Evolutionary conservation across 1,140 invertebrate genomes (phyloP).

Genomic region (Drosophila pallidifrons): DNA sequence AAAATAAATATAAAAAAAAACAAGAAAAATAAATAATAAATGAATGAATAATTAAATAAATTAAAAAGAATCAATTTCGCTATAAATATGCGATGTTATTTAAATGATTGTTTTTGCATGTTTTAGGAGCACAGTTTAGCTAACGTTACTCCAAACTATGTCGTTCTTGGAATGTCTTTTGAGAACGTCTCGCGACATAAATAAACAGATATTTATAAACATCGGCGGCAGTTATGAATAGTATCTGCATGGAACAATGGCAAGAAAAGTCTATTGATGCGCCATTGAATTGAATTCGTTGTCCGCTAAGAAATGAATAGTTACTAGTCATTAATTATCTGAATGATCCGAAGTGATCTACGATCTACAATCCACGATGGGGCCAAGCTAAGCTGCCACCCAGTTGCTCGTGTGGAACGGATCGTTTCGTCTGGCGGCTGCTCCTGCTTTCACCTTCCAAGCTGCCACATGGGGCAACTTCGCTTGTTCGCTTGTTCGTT

Average conservation of each 20-base stretch:
- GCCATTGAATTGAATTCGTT: background rate
- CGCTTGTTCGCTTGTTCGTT: background rate
- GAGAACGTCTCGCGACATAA: no score
- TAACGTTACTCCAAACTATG: no score
- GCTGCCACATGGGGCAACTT: background rate
- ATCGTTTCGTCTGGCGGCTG: background rate
- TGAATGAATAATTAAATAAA: no score
- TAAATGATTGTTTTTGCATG: no score
- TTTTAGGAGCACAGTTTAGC: no score
- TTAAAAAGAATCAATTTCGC: no score
- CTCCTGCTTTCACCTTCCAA: conserved; percentile 36
- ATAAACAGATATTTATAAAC: no score
- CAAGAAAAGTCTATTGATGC: background rate
- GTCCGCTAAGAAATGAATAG: conserved; percentile 13
- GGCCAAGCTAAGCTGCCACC: conserved; percentile 5
- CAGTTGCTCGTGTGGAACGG: background rate
- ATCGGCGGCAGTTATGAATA: no score
- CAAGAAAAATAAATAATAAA: no score
- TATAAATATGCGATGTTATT: no score
- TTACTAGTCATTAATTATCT: conserved; percentile 23
- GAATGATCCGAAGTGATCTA: conserved; percentile 22
- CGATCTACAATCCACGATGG: background rate
- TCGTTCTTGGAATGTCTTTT: no score
- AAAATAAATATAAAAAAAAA: no score
- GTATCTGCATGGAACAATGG: background rate